phyloP scores from a whole-genome alignment of 92 coral and sea anemone genomes.

The Blastomussa wellsi region DNA sequence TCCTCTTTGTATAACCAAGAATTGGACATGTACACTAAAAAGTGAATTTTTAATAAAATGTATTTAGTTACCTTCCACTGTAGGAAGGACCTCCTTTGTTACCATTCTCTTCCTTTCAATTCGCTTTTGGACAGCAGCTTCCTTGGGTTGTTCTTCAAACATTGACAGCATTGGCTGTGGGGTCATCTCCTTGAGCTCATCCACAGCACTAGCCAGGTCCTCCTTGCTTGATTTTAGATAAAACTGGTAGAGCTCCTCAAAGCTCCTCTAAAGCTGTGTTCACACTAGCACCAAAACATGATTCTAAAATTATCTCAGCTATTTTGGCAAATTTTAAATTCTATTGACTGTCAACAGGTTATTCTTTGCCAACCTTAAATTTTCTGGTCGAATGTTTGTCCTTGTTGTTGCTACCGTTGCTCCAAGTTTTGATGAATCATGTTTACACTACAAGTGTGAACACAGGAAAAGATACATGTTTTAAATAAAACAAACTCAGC shows the following conservation, averaged over 20 bases:
- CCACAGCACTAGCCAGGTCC: neutral
- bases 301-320: no score
- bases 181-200: slow-evolving; percentile 25
- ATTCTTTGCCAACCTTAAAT: neutral
- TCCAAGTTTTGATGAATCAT: neutral
- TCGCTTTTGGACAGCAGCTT: slow-evolving; percentile 39
- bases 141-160: slow-evolving; percentile 48
- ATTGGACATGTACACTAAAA: no score
- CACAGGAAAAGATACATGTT: no score
- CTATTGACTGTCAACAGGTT: slow-evolving; percentile 24
- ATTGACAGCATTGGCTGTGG: slow-evolving; percentile 57
- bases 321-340: no score
- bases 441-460: neutral
- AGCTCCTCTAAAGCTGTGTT: no score
- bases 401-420: slow-evolving; percentile 46
- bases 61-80: slow-evolving; percentile 21
- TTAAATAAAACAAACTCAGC: neutral
- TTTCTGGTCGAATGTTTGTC: slow-evolving; percentile 38
- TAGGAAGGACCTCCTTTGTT: slow-evolving; percentile 51
- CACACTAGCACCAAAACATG: no score
- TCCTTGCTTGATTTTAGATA: slow-evolving; percentile 8
- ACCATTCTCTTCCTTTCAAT: slow-evolving; percentile 34
- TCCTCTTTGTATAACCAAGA: no score
- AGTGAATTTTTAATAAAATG: no score
- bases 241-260: slow-evolving; percentile 42